Base-by-base conservation (phyloP, 2,797 vertebrate species). In the Trachops cirrhosus region DNA sequence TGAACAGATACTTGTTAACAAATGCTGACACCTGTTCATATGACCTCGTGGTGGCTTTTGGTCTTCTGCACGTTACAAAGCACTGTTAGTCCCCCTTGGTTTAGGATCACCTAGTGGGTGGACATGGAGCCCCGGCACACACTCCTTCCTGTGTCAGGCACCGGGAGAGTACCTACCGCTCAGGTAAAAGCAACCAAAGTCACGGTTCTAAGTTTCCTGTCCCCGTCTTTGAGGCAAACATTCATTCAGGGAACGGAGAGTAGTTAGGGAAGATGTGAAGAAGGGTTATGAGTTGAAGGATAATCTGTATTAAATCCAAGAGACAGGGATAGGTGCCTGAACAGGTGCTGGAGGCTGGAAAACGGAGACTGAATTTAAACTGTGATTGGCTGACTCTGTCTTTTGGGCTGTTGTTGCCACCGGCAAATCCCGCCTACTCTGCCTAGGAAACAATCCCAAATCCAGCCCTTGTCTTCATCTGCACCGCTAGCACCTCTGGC, bases 91-190 rank as follows among this genome's bases (percentile, higher is more conserved):
- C 9, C 12, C 11, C 22, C 11, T 32, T 0, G 11, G 71, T 71
- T 54, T 37, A 32, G 19, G 9, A 29, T 18, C 83, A 54, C n/a
- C 46, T 41, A 15, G 1, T 5, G 6, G 4, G 6, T 2, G 15
- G 2, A 7, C 12, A 0, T 0, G 16, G 21, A 22, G 15, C 11
- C 24, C 39, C 62, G 2, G 26, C 21, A 10, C 1, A 52, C 4
- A 9, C 39, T n/a, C n/a, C 8, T 16, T 32, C 2, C 5, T 2
- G 12, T 37, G 37, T 12, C 7, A 9, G 73, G 6, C 16, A 5
- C 16, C 0, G 1, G 16, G 39, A 54, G 48, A 41, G 21, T 21
- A 6, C 21, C 78, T 7, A 1, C 0, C 4, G 8, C 37, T 29
- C 32, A 46, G 32, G 14, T 5, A 6, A 39, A 80, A 88, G 67